Evolutionary conservation across 2,888 invertebrate genomes (phyloP).

Genomic region (Pammene fasciana): DNA sequence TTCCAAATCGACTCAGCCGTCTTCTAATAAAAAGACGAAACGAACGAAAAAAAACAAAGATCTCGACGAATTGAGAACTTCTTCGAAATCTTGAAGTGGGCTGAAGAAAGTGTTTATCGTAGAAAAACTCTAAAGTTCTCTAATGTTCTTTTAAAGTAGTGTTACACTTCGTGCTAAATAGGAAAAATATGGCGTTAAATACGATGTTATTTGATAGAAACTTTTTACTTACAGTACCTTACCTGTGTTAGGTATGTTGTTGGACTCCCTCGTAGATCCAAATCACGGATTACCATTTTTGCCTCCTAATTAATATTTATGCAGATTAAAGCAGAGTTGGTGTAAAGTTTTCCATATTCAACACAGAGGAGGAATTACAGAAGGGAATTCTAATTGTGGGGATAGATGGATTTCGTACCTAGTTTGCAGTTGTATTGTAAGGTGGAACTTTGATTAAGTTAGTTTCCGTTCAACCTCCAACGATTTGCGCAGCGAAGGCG

Average conservation of each 20-base stretch:
- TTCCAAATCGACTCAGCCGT: too few relatives aligned
- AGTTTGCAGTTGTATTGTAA: background rate
- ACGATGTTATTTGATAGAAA: too few relatives aligned
- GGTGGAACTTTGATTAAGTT: conserved; percentile 6
- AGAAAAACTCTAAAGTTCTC: too few relatives aligned
- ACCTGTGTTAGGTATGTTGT: background rate
- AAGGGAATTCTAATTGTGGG: conserved; percentile 9
- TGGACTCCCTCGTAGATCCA: background rate
- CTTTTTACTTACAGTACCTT: background rate
- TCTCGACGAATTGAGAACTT: too few relatives aligned
- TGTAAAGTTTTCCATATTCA: conserved; percentile 21
- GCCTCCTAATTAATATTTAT: conserved; percentile 12
- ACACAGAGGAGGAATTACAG: background rate
- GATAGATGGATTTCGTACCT: conserved; percentile 1
- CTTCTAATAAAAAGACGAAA: too few relatives aligned
- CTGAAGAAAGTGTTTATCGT: too few relatives aligned
- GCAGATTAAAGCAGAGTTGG: conserved; percentile 1
- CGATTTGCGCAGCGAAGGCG: conserved; percentile 2
- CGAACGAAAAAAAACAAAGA: too few relatives aligned
- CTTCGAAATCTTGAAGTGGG: too few relatives aligned
- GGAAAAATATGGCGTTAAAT: too few relatives aligned
- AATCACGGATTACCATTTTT: conserved; percentile 9
- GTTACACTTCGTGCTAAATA: too few relatives aligned
- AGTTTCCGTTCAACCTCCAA: background rate
- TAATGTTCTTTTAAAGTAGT: too few relatives aligned